These are phyloP conservation scores for Cheumatopsyche charites DNA, from an alignment of 1,140 invertebrate genomes.

Conservation along the genomic window DNA sequence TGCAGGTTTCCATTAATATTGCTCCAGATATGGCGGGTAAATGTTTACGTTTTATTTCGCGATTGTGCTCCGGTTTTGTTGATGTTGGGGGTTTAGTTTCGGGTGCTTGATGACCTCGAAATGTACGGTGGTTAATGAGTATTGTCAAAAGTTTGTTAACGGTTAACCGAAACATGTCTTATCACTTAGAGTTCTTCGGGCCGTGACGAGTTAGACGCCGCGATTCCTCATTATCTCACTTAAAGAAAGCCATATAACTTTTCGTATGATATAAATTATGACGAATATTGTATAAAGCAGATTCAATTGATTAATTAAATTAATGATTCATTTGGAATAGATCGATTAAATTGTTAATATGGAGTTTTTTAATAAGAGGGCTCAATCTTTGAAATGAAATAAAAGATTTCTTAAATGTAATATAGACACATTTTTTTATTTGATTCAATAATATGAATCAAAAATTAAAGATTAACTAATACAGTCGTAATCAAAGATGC, in stretches of 20 bases:
- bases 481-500: too few relatives aligned
- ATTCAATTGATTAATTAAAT: too few relatives aligned
- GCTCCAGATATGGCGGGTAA: not conserved
- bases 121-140: slow-evolving; percentile 37
- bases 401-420: too few relatives aligned
- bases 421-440: too few relatives aligned
- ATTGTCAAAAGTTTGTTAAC: slow-evolving; percentile 42
- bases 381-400: too few relatives aligned
- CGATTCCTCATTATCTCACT: slow-evolving; percentile 34
- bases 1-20: not conserved
- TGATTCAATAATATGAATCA: too few relatives aligned
- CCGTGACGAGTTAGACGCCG: slow-evolving; percentile 39
- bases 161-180: slow-evolving; percentile 42
- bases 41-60: not conserved
- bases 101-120: slow-evolving; percentile 20
- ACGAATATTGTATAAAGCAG: too few relatives aligned
- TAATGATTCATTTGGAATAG: too few relatives aligned
- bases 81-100: not conserved
- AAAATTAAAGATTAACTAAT: too few relatives aligned
- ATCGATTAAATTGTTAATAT: too few relatives aligned
- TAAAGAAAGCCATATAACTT: slow-evolving; percentile 21
- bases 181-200: slow-evolving; percentile 43
- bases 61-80: slow-evolving; percentile 1
- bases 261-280: not conserved
- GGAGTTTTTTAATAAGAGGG: too few relatives aligned